Conservation (phyloP, 2,888 invertebrate genomes). For the Ophraella communa region DNA sequence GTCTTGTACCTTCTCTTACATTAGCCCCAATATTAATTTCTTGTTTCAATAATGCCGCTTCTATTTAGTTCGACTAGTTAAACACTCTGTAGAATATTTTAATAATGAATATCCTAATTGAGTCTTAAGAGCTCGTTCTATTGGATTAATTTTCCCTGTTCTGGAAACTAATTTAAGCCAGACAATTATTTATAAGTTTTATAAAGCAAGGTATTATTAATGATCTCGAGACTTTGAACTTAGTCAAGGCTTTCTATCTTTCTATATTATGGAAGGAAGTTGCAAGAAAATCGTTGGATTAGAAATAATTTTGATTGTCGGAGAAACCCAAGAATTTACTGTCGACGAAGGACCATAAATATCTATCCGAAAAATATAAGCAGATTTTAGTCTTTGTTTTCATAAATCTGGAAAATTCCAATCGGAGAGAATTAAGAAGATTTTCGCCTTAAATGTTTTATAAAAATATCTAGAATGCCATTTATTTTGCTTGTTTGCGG, state of each 20-base stretch:
- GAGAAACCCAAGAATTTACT: not conserved
- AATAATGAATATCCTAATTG: not conserved
- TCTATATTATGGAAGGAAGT: not conserved
- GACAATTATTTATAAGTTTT: constrained; percentile 12
- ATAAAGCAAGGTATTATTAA: constrained; percentile 10
- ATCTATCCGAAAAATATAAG: not conserved
- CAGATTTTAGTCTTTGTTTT: too few species aligned
- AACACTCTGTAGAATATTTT: not conserved
- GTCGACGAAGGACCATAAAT: not conserved
- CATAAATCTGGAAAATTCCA: not conserved
- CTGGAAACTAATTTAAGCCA: not conserved
- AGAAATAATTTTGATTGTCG: not conserved
- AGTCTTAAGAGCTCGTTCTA: not conserved
- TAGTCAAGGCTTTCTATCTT: not conserved
- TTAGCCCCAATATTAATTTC: too few species aligned
- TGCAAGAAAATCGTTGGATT: not conserved
- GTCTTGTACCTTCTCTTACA: too few species aligned
- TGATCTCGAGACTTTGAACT: constrained; percentile 1
- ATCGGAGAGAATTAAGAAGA: not conserved
- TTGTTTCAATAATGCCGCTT: too few species aligned
- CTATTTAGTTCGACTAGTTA: too few species aligned
- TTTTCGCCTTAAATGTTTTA: too few species aligned
- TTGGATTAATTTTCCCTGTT: not conserved
- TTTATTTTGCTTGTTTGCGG: too few species aligned
- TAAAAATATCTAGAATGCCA: too few species aligned